Evolutionary conservation across 2,888 invertebrate species (phyloP), one percentile per base, ranked within the genome.

Genomic region (Blomia tropicalis): DNA sequence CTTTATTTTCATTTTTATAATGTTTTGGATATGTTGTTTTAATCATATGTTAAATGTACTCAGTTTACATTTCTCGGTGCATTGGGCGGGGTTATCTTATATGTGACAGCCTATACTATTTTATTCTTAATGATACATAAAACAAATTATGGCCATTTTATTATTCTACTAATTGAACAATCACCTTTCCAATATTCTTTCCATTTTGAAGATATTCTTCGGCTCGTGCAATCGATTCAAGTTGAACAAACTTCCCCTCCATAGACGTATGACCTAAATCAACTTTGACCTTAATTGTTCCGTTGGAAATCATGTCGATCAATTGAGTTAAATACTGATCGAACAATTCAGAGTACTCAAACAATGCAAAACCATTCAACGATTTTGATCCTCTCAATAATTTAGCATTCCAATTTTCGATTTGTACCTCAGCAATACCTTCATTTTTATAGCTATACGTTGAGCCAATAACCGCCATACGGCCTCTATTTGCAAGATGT

Each of bases 401-500:
- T 53, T 60, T 22, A 4, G 60, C 23, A 2, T 22, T 19, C 2
- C 43, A 25, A n/a, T 47, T 22, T 1, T 43, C 7, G n/a, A 60
- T 60, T 3, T 29, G 23, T 11, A 47, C 25, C 4, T 60, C 60
- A 22, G 29, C 44, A 44, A 47, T 7, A 17, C 47, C 60, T n/a
- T 58, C 41, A 14, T 17, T 43, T 30, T 30, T 32, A 62, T 73
- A 74, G 5, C 70, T 70, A 25, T 71, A 66, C 19, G 73, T 73
- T 47, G 67, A 70, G 11, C 74, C 74, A 63, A 73, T 72, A 7
- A 73, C 68, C 19, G 73, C 68, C 29, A 74, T 67, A 17, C 73
- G 67, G 11, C 74, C 74, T 47, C 69, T 69, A 5, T 64, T 30
- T 3, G 72, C 71, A 11, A 74, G 65, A 53, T 66, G 59, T 29